A percentile compares a stretch with the other conserved stretches of the same genome.
phyloP scores from a whole-genome alignment of 1,140 invertebrate species.

The Panonychus citri region DNA sequence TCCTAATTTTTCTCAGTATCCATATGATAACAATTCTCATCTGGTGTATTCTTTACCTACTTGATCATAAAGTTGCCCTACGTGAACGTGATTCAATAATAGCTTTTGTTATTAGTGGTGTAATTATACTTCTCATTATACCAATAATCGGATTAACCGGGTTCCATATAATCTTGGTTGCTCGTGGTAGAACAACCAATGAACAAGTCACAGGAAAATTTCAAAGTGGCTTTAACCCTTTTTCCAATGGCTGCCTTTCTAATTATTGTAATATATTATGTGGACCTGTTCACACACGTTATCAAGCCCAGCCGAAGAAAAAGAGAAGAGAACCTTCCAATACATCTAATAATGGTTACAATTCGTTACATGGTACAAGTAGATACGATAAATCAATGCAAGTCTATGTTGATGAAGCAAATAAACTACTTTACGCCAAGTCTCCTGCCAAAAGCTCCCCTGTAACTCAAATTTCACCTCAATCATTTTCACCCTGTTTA shows the following conservation, averaged over 20 bases:
- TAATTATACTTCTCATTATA: slow-evolving; percentile 71
- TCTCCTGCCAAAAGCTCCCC: slow-evolving; percentile 3
- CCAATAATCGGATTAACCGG: slow-evolving; percentile 91
- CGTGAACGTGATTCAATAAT: slow-evolving; percentile 41
- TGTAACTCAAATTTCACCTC: slow-evolving; percentile 3
- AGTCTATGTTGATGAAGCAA: slow-evolving; percentile 85
- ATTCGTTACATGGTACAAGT: slow-evolving; percentile 12
- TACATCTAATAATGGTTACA: neutral
- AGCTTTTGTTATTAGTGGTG: slow-evolving; percentile 48
- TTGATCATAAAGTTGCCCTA: slow-evolving; percentile 52
- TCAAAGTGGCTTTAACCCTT: slow-evolving; percentile 87
- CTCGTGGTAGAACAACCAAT: slow-evolving; percentile 95
- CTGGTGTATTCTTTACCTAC: slow-evolving; percentile 68
- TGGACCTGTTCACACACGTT: slow-evolving; percentile 91
- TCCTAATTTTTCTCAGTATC: slow-evolving; percentile 77
- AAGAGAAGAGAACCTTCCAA: neutral
- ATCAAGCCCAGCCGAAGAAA: slow-evolving; percentile 11
- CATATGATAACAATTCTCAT: slow-evolving; percentile 94
- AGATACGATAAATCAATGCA: slow-evolving; percentile 54
- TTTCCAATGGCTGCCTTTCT: slow-evolving; percentile 69
- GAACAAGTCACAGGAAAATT: slow-evolving; percentile 95
- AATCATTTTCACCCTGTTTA: neutral
- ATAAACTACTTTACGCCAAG: neutral
- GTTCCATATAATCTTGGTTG: slow-evolving; percentile 90
- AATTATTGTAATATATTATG: slow-evolving; percentile 89